These are phyloP conservation scores for Oreotragus oreotragus DNA, from an alignment of 2,113 vertebrate species.

Conservation along the genomic window DNA sequence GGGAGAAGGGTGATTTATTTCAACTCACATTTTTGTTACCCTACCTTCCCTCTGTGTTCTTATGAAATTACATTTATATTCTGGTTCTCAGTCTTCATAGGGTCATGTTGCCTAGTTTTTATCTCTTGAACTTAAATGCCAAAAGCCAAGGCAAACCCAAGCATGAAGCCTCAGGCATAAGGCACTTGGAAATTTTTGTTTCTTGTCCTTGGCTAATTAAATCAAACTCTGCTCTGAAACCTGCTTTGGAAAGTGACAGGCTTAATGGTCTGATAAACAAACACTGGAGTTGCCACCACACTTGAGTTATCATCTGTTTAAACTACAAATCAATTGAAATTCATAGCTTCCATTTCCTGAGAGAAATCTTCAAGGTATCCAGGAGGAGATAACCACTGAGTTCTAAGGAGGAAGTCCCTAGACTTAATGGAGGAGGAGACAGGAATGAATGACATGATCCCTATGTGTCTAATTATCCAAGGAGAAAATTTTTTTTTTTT, in stretches of 20 bases:
- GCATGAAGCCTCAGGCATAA: not conserved
- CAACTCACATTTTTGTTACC: constrained; percentile 3
- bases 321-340: constrained; percentile 29
- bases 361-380: not conserved
- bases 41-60: not conserved
- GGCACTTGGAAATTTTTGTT: not conserved
- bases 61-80: constrained; percentile 19
- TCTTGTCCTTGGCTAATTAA: not conserved
- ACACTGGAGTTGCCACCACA: not conserved
- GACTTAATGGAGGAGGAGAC: not conserved
- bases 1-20: not conserved
- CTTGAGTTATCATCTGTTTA: constrained; percentile 39
- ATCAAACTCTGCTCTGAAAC: constrained; percentile 35
- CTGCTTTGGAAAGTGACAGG: not conserved
- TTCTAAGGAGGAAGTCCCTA: not conserved
- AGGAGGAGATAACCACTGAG: not conserved
- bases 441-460: not conserved
- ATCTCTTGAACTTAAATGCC: not conserved
- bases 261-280: constrained; percentile 6
- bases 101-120: not conserved
- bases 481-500: not conserved
- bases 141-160: not conserved
- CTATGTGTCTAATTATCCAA: not conserved
- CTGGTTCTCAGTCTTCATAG: not conserved
- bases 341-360: not conserved